A percentile compares a stretch with the other conserved stretches of the same genome.
These are phyloP conservation scores for Hycleus cichorii DNA, from an alignment of 1,140 invertebrate genomes.

Conservation along the genomic window DNA sequence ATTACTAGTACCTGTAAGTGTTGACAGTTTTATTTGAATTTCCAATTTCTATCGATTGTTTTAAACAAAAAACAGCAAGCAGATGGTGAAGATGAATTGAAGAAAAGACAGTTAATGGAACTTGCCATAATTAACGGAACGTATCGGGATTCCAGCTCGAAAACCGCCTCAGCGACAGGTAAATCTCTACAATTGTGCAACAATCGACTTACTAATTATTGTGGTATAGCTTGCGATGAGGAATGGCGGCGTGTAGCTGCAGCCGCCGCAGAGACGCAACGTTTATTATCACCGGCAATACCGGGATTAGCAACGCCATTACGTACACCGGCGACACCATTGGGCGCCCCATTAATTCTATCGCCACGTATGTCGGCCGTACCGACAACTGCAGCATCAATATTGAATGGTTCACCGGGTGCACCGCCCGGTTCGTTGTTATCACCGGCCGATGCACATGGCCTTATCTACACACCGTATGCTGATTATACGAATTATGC, in stretches of 20 bases:
- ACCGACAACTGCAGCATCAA: conserved; percentile 65
- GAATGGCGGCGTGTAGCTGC: conserved; percentile 71
- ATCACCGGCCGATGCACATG: conserved; percentile 51
- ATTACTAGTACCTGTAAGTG: conserved; percentile 80
- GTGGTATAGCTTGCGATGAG: conserved; percentile 57
- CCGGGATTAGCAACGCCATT: conserved; percentile 57
- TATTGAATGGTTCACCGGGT: conserved; percentile 55
- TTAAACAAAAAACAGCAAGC: conserved; percentile 62
- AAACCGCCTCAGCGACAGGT: conserved; percentile 67
- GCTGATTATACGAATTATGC: conserved; percentile 84
- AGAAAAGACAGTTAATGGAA: conserved; percentile 99
- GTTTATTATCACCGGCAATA: conserved; percentile 59
- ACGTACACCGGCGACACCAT: conserved; percentile 57
- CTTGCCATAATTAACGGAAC: conserved; percentile 99
- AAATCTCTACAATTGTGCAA: conserved; percentile 9
- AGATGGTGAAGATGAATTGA: conserved; percentile 98
- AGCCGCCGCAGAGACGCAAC: conserved; percentile 63
- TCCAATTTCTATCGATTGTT: no score
- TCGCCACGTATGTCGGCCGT: conserved; percentile 72
- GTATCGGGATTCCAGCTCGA: conserved; percentile 90
- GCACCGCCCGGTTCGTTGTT: conserved; percentile 56
- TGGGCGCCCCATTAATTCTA: conserved; percentile 80
- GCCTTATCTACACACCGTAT: conserved; percentile 67
- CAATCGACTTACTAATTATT: no score
- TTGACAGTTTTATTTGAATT: conserved; percentile 9